phyloP scores from a whole-genome alignment of 2,888 invertebrate species.

The Caenorhabditis imperialis region DNA sequence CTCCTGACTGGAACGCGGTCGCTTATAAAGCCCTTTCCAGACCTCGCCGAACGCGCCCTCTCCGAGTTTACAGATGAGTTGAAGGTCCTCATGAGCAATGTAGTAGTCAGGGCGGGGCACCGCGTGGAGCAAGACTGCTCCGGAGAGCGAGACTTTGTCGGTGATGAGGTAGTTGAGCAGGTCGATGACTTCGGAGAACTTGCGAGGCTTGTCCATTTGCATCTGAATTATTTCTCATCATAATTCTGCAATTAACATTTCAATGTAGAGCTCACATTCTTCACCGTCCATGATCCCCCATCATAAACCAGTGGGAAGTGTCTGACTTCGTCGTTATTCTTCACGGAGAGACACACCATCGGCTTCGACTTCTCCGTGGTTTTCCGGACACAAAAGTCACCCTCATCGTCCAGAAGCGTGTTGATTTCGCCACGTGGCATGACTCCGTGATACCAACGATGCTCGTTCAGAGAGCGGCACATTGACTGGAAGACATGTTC shows the following conservation, averaged over 20 bases:
- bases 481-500: conserved; percentile 38
- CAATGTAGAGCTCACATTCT: too few species aligned
- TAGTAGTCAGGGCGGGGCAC: conserved; percentile 58
- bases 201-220: conserved; percentile 10
- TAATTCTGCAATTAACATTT: too few species aligned
- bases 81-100: conserved; percentile 51
- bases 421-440: conserved; percentile 65
- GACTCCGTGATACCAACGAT: conserved; percentile 61
- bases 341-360: conserved; percentile 45
- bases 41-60: conserved; percentile 61
- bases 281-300: conserved; percentile 28
- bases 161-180: conserved; percentile 36
- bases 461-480: conserved; percentile 31
- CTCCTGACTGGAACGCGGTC: too few species aligned
- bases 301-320: conserved; percentile 43
- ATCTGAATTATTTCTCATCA: too few species aligned
- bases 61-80: conserved; percentile 43
- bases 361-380: conserved; percentile 36
- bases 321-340: conserved; percentile 22
- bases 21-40: conserved; percentile 42
- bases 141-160: conserved; percentile 33
- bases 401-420: conserved; percentile 34
- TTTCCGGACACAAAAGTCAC: conserved; percentile 44
- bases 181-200: conserved; percentile 34
- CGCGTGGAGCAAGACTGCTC: conserved; percentile 22